Evolutionary conservation across 1,140 invertebrate genomes (phyloP).

Genomic region (Sycophaga agraensis): DNA sequence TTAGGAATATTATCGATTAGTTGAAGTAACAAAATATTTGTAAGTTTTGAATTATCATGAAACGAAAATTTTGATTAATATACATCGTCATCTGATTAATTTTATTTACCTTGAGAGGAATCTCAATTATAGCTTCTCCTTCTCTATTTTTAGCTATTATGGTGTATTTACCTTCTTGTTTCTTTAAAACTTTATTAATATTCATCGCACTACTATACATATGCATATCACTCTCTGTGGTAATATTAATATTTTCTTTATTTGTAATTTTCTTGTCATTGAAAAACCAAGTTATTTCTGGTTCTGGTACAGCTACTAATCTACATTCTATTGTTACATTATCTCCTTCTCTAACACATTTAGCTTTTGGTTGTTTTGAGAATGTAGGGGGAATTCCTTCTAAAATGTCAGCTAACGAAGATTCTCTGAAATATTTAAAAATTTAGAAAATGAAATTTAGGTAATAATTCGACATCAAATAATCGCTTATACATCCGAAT

Average conservation of each 20-base stretch:
- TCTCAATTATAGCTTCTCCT: constrained; percentile 81
- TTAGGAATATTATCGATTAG: too few relatives aligned
- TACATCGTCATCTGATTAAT: background rate
- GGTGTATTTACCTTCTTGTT: constrained; percentile 86
- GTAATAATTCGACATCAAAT: background rate
- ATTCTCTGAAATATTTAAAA: constrained; percentile 65
- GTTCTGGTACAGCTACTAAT: constrained; percentile 86
- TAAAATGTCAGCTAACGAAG: constrained; percentile 84
- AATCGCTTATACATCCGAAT: too few relatives aligned
- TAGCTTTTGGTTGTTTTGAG: constrained; percentile 80
- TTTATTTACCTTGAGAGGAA: constrained; percentile 71
- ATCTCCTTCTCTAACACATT: constrained; percentile 78
- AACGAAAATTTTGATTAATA: background rate
- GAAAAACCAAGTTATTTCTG: constrained; percentile 82
- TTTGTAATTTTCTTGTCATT: constrained; percentile 71
- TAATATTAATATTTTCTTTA: constrained; percentile 69
- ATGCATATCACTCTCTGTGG: constrained; percentile 83
- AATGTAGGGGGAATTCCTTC: constrained; percentile 94
- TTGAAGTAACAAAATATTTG: too few relatives aligned
- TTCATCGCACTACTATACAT: constrained; percentile 83
- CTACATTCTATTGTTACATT: constrained; percentile 81
- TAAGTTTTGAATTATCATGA: background rate
- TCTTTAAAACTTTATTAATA: constrained; percentile 74
- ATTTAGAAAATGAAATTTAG: background rate
- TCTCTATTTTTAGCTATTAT: constrained; percentile 86